Evolutionary conservation across 2,888 invertebrate species (phyloP), one percentile per base, ranked within the genome.

Genomic region (Synanthedon tipuliformis): DNA sequence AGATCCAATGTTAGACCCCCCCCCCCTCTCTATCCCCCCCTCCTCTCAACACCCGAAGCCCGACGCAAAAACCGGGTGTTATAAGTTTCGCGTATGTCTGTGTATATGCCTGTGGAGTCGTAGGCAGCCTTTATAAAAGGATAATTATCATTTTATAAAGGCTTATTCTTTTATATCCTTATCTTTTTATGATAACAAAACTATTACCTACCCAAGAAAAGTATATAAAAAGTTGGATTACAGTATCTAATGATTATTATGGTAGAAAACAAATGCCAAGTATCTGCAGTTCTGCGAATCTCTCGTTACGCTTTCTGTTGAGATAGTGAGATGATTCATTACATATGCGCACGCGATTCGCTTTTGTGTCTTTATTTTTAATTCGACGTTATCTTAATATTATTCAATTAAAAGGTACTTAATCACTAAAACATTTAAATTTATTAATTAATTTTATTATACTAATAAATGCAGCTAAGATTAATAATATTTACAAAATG

Each of bases 301-400:
- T 62, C 66, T 61, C 76, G 82, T 82, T 74, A 79, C 86, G 86
- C 86, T 86, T 86, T 86, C 86, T 72, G 68, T 79, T 57, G 64
- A 56, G 73, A 78, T 63, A 67, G 75, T 60, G 75, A 81, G 76
- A 73, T 73, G 71, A 73, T 65, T 63, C 63, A 67, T 64, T 57
- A 56, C 55, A 55, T 61, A 45, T 45, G 55, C 49, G 60, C 81
- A 81, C 78, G 78, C 78, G 63, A 76, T 72, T 52, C 45, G 5
- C 45, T 45, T 15, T 45, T 8, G 15, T 45, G n/a, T 45, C 5
- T 45, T 45, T 45, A 45, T 15, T 45, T 45, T 45, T 45, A 45
- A 13, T 45, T 45, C 45, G 45, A 45, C 13, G 5, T 13, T 12
- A 45, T 45, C 34, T 34, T 34, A 45, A 45, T 45, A 1, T 13